These are phyloP conservation scores for Cacoxenus indagator DNA, from an alignment of 2,888 invertebrate genomes.

Conservation along the genomic window DNA sequence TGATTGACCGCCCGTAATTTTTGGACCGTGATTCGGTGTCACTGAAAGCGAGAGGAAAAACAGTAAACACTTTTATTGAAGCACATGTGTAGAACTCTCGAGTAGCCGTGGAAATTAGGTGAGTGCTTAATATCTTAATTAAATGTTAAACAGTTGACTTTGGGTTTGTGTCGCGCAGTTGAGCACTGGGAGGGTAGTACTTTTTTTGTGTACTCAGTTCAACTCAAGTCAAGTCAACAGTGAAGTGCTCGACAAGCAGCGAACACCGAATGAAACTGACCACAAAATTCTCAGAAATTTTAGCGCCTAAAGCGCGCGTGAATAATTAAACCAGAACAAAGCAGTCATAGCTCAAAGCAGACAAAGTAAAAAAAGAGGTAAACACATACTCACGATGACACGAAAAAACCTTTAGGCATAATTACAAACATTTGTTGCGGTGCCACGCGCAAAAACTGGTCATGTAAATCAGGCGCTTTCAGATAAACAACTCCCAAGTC, in stretches of 20 bases:
- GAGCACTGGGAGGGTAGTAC: too few species aligned
- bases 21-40: slow-evolving; percentile 84
- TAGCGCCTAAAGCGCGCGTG: slow-evolving; percentile 13
- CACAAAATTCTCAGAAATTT: slow-evolving; percentile 18
- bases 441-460: neutral
- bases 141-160: slow-evolving; percentile 1
- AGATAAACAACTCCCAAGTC: neutral
- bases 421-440: slow-evolving; percentile 34
- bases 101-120: neutral
- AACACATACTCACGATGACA: slow-evolving; percentile 27
- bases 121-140: neutral
- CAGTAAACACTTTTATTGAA: neutral
- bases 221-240: too few species aligned
- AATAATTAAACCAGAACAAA: slow-evolving; percentile 31
- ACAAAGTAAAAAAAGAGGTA: neutral
- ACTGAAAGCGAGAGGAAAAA: slow-evolving; percentile 72
- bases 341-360: neutral
- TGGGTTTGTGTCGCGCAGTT: neutral
- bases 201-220: neutral
- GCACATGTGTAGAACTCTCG: neutral
- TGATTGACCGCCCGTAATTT: slow-evolving; percentile 83
- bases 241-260: neutral
- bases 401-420: slow-evolving; percentile 38
- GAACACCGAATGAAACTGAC: neutral
- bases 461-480: neutral